Evolutionary conservation across 2,888 invertebrate genomes (phyloP).

Genomic region (Oeneis ivallda): DNA sequence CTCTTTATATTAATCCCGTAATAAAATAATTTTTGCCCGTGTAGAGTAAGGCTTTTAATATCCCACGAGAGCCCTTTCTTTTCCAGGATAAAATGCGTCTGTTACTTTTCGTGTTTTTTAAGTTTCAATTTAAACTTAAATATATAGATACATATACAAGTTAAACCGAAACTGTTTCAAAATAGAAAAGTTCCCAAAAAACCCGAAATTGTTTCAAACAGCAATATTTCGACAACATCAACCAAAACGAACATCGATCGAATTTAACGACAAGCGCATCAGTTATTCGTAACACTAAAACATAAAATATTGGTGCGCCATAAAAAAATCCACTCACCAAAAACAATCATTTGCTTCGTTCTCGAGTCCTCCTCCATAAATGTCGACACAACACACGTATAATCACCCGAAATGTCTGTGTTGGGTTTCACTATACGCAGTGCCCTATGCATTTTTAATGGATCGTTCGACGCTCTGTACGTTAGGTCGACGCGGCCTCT

Average conservation of each 20-base stretch:
- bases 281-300: constrained; percentile 12
- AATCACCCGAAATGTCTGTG: constrained; percentile 87
- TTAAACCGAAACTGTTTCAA: too few species aligned
- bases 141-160: too few species aligned
- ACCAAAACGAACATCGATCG: constrained; percentile 7
- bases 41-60: too few species aligned
- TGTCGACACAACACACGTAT: constrained; percentile 87
- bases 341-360: constrained; percentile 85
- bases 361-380: constrained; percentile 86
- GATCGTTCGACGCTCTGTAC: constrained; percentile 85
- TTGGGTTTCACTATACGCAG: constrained; percentile 87
- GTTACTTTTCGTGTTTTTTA: too few species aligned
- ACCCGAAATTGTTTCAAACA: not conserved
- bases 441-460: constrained; percentile 86
- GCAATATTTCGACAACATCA: not conserved
- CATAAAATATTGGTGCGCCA: constrained; percentile 28
- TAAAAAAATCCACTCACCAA: constrained; percentile 76
- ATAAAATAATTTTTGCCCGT: too few species aligned
- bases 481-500: constrained; percentile 83
- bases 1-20: too few species aligned
- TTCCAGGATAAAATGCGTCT: too few species aligned
- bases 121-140: too few species aligned
- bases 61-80: too few species aligned
- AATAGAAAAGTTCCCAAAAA: too few species aligned
- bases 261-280: constrained; percentile 5